Evolutionary conservation across 2,888 invertebrate genomes (phyloP), one percentile per base, ranked within the genome.

Genomic region (Euspilapteryx auroguttella): DNA sequence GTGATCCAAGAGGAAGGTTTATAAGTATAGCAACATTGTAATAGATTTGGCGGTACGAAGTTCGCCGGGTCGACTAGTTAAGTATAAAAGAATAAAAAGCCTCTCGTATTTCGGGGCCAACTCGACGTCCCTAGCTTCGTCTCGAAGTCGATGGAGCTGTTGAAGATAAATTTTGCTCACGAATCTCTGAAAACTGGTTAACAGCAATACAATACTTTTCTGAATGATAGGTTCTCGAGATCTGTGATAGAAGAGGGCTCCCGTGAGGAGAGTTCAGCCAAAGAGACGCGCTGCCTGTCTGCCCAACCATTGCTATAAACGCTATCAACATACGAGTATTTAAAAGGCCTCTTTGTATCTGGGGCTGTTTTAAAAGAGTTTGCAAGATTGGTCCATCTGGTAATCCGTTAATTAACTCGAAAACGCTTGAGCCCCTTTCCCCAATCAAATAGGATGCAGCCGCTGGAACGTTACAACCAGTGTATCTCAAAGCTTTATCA

Each of bases 231-330:
- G 75, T 75, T 27, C 75, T 51, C 0, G 73, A 71, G 31, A 75
- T 75, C 32, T 75, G 75, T 0, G 71, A 64, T 1, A 75, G 44
- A 14, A 75, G 37, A 0, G 73, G 73, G 35, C 62, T 66, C 0
- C 75, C 75, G 32, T 71, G 75, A 0, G 75, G 71, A 0, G 75
- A 71, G 22, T 69, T 69, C 3, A 73, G 39, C 75, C 75, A 75
- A 2, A 75, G 32, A 0, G 65, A 47, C 3, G 75, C 71, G 33
- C 61, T 69, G 3, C 69, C 71, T 0, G 59, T 57, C 36, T 66
- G 65, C 0, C 71, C 71, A 0, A 73, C 68, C 68, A 73, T 73
- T 1, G 65, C 66, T 29, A 73, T 71, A 24, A 75, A 75, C 0
- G 75, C 75, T 0, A 63, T 59, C 30, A 75, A 29, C 75, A 75